These are phyloP conservation scores for Raja brachyura DNA, from an alignment of 2,113 vertebrate species.

Conservation along the genomic window DNA sequence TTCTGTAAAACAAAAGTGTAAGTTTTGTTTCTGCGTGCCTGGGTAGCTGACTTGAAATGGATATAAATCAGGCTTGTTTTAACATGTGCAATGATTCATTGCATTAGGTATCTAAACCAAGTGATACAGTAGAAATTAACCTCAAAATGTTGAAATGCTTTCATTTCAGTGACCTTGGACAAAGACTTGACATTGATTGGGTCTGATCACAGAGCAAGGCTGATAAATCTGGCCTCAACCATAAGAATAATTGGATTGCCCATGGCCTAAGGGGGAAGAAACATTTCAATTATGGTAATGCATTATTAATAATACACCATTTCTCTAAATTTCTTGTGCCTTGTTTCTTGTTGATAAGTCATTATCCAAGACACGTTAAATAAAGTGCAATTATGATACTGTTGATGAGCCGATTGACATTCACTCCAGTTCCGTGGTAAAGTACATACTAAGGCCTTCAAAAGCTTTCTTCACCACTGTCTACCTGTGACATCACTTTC, in stretches of 20 bases:
- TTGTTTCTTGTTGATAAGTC: background rate
- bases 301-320: background rate
- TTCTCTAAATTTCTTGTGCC: background rate
- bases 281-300: background rate
- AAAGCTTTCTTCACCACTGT: no score
- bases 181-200: background rate
- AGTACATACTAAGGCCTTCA: no score
- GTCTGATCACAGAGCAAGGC: background rate
- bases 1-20: background rate
- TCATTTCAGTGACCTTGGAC: background rate
- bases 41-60: background rate
- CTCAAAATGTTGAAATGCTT: background rate
- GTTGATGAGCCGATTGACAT: background rate
- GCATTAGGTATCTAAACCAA: background rate
- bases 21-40: background rate
- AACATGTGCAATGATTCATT: background rate
- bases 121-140: background rate
- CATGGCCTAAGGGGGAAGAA: background rate
- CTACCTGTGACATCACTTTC: no score
- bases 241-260: background rate
- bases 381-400: background rate
- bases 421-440: background rate
- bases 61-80: background rate
- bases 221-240: background rate
- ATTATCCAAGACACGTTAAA: background rate